phyloP scores from a whole-genome alignment of 2,888 invertebrate genomes.

The Cosmorhoe ocellata region DNA sequence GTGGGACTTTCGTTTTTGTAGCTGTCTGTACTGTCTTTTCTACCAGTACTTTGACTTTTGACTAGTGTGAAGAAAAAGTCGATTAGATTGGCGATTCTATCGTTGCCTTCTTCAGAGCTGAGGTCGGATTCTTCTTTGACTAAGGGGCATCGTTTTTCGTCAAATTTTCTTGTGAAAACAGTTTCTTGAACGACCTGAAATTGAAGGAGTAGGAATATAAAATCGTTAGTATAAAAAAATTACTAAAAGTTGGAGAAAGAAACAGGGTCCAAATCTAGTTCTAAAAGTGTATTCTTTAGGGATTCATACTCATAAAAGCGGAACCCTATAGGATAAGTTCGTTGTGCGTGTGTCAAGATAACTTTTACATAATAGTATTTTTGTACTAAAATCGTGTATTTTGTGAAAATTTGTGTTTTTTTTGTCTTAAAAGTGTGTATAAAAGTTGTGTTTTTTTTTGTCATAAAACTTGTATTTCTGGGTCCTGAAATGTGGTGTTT shows the following conservation, averaged over 20 bases:
- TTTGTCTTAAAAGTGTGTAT: too few relatives aligned
- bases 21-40: conserved; percentile 70
- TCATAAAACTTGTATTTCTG: not conserved
- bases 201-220: not conserved
- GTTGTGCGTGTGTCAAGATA: too few relatives aligned
- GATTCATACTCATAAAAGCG: too few relatives aligned
- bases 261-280: too few relatives aligned
- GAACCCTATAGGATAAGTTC: too few relatives aligned
- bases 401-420: too few relatives aligned
- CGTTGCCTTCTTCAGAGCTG: conserved; percentile 66
- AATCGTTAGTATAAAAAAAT: too few relatives aligned
- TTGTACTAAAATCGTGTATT: too few relatives aligned
- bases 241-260: too few relatives aligned
- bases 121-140: conserved; percentile 74
- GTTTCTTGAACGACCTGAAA: conserved; percentile 77
- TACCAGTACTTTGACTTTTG: conserved; percentile 71
- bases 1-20: conserved; percentile 72
- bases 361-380: too few relatives aligned
- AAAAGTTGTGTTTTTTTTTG: not conserved
- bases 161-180: conserved; percentile 60
- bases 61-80: conserved; percentile 79
- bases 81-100: conserved; percentile 72
- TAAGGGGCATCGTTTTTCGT: conserved; percentile 68
- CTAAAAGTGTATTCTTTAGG: too few relatives aligned
- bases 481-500: not conserved